phyloP scores from a whole-genome alignment of 1,140 invertebrate species.

The Stenopsyche tienmushanensis region DNA sequence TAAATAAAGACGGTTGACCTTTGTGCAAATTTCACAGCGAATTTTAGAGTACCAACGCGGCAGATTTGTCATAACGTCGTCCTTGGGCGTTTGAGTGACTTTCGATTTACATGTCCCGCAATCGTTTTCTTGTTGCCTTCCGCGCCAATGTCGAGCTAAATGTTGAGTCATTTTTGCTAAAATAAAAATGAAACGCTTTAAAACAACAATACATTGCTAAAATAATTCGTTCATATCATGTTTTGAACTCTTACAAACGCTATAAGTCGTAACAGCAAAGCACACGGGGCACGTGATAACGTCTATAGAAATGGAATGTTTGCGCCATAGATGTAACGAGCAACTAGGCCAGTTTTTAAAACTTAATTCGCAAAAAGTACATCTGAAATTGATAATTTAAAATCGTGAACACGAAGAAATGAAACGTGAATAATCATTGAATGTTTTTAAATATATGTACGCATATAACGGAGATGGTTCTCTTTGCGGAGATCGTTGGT shows the following conservation, averaged over 20 bases:
- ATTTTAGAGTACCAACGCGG: conserved; percentile 21
- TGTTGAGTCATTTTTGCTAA: conserved; percentile 34
- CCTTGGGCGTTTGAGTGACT: background rate
- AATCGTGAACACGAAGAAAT: background rate
- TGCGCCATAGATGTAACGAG: conserved; percentile 30
- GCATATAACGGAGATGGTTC: conserved; percentile 12
- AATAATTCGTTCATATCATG: background rate
- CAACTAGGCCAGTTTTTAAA: conserved; percentile 33
- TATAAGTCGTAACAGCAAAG: conserved; percentile 22
- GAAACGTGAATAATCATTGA: conserved; percentile 1
- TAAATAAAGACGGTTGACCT: conserved; percentile 12
- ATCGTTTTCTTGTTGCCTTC: conserved; percentile 1
- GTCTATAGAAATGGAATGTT: conserved; percentile 25
- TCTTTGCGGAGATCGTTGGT: conserved; percentile 21
- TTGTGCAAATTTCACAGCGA: conserved; percentile 29
- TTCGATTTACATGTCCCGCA: conserved; percentile 2
- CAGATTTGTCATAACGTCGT: background rate
- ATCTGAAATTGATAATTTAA: conserved; percentile 23
- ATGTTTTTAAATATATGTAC: conserved; percentile 13
- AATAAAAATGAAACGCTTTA: background rate
- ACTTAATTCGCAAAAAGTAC: conserved; percentile 19
- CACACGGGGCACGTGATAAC: conserved; percentile 31
- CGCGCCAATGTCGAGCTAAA: conserved; percentile 16
- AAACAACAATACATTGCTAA: background rate
- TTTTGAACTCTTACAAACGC: conserved; percentile 22